Base-by-base conservation (phyloP, 2,113 vertebrate species). In the Phyllostomus hastatus region DNA sequence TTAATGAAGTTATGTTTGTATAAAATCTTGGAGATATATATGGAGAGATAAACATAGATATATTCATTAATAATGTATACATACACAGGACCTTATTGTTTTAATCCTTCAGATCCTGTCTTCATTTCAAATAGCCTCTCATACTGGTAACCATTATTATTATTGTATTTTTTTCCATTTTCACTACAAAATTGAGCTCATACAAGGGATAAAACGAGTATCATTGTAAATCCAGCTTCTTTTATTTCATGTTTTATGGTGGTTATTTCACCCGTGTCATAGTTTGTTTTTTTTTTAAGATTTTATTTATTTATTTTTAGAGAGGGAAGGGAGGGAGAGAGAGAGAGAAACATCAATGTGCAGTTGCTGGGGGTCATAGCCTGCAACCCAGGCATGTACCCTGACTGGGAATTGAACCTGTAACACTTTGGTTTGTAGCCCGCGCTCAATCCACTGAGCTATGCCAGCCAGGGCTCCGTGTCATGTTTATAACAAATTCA, bases 131-230 rank as follows among this genome's bases (percentile, higher is more conserved):
- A 75, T 17, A 90, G 26, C 54, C 17, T 88, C 14, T 90, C 64
- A 81, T 64, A 16, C 9, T 50, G 9, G 19, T 72, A 52, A 70
- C 8, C 48, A 82, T 48, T 61, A 3, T n/a, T 48, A 87, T 66
- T 83, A 83, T 57, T 93, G 2, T 66, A 78, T 61, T 96, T 89
- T 73, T 19, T 78, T 92, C 26, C 11, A 67, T 83, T 93, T 95
- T 75, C 20, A 66, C 43, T 52, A 59, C 9, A 86, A 90, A 92
- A 82, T 50, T 94, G 87, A 87, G 46, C 66, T 81, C 12, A 92
- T 66, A 76, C 2, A 41, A 43, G 26, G 91, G 38, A 72, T n/a
- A 48, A 88, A 41, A 52, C 10, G 86, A 43, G 5, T 75, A 59
- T 80, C 59, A 64, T 22, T 66, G 66, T 82, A 20, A 76, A 76